Base-by-base conservation (phyloP, 1,140 invertebrate species). In the Nasonia vitripennis region DNA sequence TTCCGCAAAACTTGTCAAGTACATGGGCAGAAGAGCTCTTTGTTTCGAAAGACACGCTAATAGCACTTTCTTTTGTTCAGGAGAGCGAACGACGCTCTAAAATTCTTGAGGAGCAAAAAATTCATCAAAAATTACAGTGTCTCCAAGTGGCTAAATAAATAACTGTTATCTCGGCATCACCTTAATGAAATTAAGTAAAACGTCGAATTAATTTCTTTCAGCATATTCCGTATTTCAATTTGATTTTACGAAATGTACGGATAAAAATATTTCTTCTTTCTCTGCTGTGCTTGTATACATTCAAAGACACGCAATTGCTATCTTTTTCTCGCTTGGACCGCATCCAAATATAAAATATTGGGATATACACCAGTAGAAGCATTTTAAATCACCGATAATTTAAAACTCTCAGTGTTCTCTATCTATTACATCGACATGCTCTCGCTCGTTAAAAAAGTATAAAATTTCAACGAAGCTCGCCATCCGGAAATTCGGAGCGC, bases 1-100 rank as follows among this genome's bases (percentile, higher is more conserved):
- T 79, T 41, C 37, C 5, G 67, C 31, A 82, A 20, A 27, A 82
- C 3, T 74, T 82, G 55, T 51, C 14, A 83, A 77, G 74, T 48
- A 31, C 23, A 51, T 34, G 34, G n/a, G 37, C 20, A 48, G 62
- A 27, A 31, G 45, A 27, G 14, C 67, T 71, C 83, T 84, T 71
- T 84, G 75, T 79, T 78, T 67, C 75, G 20, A 71, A 78, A 78
- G 67, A 78, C 48, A 41, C 41, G 12, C 73, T 68, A 77, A 68
- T 77, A 83, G 74, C 55, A 67, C 31, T 83, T 77, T 68, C 51
- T 55, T 83, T 83, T 77, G 81, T 83, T 68, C 23, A 9, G 1
- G 68, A 41, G 68, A 31, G n/a, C 31, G 77, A 9, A 67, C 31
- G 77, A 2, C 20, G 37, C 14, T 73, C 55, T 37, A 74, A 71